Evolutionary conservation across 2,113 vertebrate species (phyloP).

Genomic region (Mustelus asterias): DNA sequence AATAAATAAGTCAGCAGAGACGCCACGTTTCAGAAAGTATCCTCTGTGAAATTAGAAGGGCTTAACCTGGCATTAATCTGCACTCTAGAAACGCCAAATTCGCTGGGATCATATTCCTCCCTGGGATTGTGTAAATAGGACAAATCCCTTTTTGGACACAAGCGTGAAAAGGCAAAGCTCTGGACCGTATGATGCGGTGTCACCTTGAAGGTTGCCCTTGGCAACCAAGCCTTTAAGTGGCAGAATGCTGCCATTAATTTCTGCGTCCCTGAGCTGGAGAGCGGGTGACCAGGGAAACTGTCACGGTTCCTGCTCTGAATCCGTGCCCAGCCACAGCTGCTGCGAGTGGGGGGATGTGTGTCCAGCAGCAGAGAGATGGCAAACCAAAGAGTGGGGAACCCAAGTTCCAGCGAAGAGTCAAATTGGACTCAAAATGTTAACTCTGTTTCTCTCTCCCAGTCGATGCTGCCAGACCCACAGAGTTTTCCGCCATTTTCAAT

Average conservation of each 20-base stretch:
- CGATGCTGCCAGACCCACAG: no score
- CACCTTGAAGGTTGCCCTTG: background rate
- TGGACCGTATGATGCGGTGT: background rate
- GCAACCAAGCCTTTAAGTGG: background rate
- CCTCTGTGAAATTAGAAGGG: background rate
- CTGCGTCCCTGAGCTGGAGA: background rate
- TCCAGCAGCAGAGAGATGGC: background rate
- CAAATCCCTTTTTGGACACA: background rate
- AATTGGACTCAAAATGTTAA: no score
- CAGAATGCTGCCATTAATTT: background rate
- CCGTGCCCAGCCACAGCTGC: background rate
- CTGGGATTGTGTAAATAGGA: background rate
- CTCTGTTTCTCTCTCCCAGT: no score
- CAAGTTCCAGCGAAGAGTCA: no score
- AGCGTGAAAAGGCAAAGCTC: background rate
- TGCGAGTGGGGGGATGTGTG: background rate
- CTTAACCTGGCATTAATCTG: background rate
- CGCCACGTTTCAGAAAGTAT: background rate
- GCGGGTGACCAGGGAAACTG: background rate
- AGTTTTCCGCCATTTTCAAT: no score
- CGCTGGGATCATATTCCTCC: background rate
- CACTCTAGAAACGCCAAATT: background rate
- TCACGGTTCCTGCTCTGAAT: background rate
- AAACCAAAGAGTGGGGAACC: background rate
- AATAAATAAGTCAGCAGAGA: background rate